Conservation (phyloP, 2,888 invertebrate genomes). For the Ochropacha duplaris region DNA sequence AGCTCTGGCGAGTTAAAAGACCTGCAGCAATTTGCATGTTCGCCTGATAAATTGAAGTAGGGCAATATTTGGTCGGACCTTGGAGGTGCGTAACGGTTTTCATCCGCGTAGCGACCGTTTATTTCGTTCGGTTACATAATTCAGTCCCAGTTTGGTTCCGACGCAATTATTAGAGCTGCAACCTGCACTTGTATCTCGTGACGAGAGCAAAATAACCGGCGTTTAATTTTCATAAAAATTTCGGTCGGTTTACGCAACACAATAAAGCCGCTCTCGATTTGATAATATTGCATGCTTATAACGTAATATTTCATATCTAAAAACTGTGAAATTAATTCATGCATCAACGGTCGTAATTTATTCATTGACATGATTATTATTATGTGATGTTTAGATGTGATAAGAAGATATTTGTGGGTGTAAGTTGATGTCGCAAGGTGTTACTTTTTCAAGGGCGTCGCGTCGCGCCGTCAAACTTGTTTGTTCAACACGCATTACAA, state of each 20-base stretch:
- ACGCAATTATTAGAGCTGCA: conserved; percentile 54
- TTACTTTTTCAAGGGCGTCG: conserved; percentile 66
- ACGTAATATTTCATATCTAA: conserved; percentile 18
- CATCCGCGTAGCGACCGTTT: conserved; percentile 47
- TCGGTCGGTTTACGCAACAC: conserved; percentile 57
- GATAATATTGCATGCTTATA: conserved; percentile 22
- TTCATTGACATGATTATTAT: conserved; percentile 56
- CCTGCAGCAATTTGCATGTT: conserved; percentile 40
- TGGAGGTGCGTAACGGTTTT: conserved; percentile 32
- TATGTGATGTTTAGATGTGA: conserved; percentile 53
- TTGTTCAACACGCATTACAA: conserved; percentile 44
- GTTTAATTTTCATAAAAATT: conserved; percentile 58
- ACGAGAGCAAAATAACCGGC: conserved; percentile 58
- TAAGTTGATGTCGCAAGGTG: conserved; percentile 62
- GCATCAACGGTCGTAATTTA: conserved; percentile 42
- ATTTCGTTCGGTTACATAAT: conserved; percentile 59
- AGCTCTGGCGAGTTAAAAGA: conserved; percentile 27
- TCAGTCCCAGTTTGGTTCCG: conserved; percentile 43
- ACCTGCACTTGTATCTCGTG: conserved; percentile 54
- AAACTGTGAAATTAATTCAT: conserved; percentile 40
- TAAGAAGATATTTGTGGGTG: conserved; percentile 66
- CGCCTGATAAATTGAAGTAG: conserved; percentile 56
- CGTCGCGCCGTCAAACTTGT: conserved; percentile 61
- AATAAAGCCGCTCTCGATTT: conserved; percentile 24
- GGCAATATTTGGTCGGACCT: conserved; percentile 42